phyloP scores from a whole-genome alignment of 2,113 vertebrate genomes.

The Ranitomeya imitator region DNA sequence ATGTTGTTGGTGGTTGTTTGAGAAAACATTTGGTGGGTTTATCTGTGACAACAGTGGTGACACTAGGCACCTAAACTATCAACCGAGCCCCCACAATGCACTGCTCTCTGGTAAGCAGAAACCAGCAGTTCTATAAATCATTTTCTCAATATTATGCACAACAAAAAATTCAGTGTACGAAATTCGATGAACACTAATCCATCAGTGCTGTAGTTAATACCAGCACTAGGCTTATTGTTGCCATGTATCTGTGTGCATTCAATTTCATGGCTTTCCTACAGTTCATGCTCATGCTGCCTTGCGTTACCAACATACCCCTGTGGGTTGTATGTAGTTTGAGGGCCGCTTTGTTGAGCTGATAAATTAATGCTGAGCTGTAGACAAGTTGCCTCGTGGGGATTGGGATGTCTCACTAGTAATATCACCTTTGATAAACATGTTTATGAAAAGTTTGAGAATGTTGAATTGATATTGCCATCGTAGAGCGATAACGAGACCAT shows the following conservation, averaged over 20 bases:
- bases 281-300: slow-evolving; percentile 8
- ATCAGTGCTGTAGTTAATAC: not conserved
- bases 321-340: not conserved
- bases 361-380: not conserved
- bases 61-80: too few species aligned
- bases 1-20: too few species aligned
- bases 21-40: too few species aligned
- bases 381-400: not conserved
- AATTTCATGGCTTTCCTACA: slow-evolving; percentile 38
- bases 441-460: not conserved
- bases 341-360: not conserved
- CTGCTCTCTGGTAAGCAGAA: too few species aligned
- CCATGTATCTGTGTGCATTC: slow-evolving; percentile 30
- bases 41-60: too few species aligned
- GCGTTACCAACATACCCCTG: slow-evolving; percentile 7
- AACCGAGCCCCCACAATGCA: too few species aligned
- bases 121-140: not conserved
- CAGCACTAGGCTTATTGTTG: not conserved
- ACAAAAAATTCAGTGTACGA: not conserved
- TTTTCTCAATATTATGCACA: not conserved
- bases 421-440: slow-evolving; percentile 23
- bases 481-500: not conserved
- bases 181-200: not conserved
- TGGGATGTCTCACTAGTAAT: not conserved
- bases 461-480: not conserved